Percentiles rank a stretch among this genome's conserved stretches.
phyloP scores from a whole-genome alignment of 2,888 invertebrate species.

The Balanococcus diminutus region DNA sequence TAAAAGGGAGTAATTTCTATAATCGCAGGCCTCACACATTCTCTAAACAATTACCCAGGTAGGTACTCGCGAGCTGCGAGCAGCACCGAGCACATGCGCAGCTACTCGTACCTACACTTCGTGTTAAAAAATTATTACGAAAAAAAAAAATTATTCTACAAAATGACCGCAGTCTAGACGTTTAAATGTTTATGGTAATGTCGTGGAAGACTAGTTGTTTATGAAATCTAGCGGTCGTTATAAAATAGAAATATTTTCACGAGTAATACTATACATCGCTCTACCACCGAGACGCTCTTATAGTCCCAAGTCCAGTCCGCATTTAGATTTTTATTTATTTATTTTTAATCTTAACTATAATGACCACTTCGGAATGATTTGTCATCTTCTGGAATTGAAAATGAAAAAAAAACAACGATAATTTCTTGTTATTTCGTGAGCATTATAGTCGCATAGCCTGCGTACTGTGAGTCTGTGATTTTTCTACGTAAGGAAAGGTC shows the following conservation, averaged over 20 bases:
- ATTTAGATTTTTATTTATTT: constrained; percentile 23
- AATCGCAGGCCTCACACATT: background rate
- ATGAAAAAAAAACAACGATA: background rate
- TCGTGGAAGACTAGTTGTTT: constrained; percentile 37
- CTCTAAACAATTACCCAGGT: background rate
- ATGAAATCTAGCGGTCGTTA: constrained; percentile 35
- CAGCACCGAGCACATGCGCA: background rate
- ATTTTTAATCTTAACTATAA: constrained; percentile 23
- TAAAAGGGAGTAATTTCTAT: constrained; percentile 6
- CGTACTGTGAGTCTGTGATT: too few species aligned
- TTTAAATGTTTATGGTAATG: constrained; percentile 33
- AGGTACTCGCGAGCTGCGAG: background rate
- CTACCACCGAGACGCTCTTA: background rate
- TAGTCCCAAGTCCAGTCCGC: background rate
- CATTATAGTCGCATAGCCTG: background rate
- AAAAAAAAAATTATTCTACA: background rate
- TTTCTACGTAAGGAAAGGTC: background rate
- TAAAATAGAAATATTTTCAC: constrained; percentile 40
- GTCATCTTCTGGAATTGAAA: background rate
- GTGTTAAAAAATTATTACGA: constrained; percentile 24
- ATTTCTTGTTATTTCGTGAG: background rate
- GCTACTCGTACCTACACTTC: background rate
- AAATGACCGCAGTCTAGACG: constrained; percentile 40
- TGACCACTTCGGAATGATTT: constrained; percentile 20
- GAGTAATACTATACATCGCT: constrained; percentile 14